phyloP scores from a whole-genome alignment of 2,113 vertebrate species.

The Rafetus swinhoei region DNA sequence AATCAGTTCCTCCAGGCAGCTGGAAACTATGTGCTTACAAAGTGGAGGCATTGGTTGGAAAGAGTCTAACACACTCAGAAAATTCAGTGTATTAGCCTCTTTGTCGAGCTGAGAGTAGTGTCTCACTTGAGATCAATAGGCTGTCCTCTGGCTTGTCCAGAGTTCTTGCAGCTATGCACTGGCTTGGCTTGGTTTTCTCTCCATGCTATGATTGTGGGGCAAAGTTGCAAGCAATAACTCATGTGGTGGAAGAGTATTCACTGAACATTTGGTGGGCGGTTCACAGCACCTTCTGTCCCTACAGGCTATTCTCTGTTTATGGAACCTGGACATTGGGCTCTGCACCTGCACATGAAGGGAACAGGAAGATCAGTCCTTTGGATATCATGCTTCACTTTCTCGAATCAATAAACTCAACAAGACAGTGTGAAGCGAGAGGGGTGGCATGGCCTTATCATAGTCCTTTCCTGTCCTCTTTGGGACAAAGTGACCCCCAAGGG shows the following conservation, averaged over 20 bases:
- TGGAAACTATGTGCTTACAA: not conserved
- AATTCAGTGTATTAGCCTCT: not conserved
- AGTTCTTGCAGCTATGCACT: not conserved
- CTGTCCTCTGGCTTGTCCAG: not conserved
- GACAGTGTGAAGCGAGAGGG: accelerated
- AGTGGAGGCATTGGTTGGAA: not conserved
- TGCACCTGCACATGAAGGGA: not conserved
- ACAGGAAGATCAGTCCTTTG: not conserved
- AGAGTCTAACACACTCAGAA: not conserved
- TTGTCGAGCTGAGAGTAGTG: not conserved
- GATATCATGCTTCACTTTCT: not conserved
- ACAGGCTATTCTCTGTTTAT: not conserved
- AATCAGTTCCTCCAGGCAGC: not conserved
- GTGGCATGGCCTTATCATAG: not conserved
- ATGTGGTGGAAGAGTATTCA: not conserved
- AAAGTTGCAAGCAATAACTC: not conserved
- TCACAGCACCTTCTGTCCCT: not conserved
- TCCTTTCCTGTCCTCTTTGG: not conserved
- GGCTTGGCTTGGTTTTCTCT: not conserved
- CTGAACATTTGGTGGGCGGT: not conserved
- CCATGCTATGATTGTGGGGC: not conserved
- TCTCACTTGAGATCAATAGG: not conserved
- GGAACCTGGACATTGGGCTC: not conserved
- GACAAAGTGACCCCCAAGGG: not conserved
- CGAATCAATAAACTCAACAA: not conserved